These are phyloP conservation scores for Drosophila anomelani DNA, from an alignment of 2,888 invertebrate species.

Conservation along the genomic window DNA sequence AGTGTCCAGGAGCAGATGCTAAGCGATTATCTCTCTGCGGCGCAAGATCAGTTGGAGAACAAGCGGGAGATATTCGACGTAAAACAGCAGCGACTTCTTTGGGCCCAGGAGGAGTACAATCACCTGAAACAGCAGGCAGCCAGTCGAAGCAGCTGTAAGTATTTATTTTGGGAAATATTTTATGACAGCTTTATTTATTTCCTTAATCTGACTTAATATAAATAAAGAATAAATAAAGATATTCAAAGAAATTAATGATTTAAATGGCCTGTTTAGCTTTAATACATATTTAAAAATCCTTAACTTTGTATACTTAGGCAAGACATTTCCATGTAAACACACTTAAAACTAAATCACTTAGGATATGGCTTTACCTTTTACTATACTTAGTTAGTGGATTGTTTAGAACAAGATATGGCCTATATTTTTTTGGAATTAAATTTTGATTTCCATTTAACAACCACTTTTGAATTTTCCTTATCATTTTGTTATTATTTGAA, in stretches of 20 bases:
- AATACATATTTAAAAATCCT: fast-evolving
- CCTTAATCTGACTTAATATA: too few relatives aligned
- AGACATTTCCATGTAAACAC: not conserved
- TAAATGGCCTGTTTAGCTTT: too few relatives aligned
- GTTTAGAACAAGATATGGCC: not conserved
- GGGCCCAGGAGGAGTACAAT: conserved; percentile 98
- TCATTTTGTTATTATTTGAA: not conserved
- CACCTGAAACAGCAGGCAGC: conserved; percentile 94
- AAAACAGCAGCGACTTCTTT: conserved; percentile 95
- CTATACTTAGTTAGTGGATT: not conserved
- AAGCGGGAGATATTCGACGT: conserved; percentile 98
- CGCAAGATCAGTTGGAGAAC: conserved; percentile 97
- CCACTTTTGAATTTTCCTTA: not conserved
- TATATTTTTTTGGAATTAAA: not conserved
- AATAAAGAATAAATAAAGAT: not conserved
- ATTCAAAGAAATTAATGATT: not conserved
- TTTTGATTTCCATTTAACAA: conserved; percentile 1
- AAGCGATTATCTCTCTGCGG: conserved; percentile 97
- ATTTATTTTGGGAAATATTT: not conserved
- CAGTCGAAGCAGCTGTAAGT: conserved; percentile 96
- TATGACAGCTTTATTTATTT: not conserved
- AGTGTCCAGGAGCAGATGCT: conserved; percentile 98
- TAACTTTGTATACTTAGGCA: too few relatives aligned
- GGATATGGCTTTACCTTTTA: not conserved
- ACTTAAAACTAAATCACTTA: not conserved